phyloP scores from a whole-genome alignment of 2,888 invertebrate genomes.

The Chelonus formosanus region DNA sequence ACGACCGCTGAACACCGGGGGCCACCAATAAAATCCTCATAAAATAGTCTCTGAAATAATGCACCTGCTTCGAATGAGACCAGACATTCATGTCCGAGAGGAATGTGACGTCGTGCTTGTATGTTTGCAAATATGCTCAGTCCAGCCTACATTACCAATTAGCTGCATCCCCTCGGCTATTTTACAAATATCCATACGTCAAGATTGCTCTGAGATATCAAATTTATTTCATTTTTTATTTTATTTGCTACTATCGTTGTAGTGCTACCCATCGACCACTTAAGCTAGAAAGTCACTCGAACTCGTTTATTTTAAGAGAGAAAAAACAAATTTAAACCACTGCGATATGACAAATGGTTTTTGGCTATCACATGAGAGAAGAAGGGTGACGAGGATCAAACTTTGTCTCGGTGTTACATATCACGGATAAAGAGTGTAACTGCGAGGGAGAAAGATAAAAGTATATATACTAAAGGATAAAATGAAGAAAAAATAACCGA shows the following conservation, averaged over 20 bases:
- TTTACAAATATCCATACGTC: no score
- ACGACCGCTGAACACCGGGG: constrained; percentile 62
- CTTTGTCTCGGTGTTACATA: constrained; percentile 19
- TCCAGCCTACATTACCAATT: constrained; percentile 6
- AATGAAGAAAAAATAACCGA: constrained; percentile 34
- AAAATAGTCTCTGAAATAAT: constrained; percentile 58
- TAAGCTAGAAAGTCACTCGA: constrained; percentile 24
- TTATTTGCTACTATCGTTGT: not conserved
- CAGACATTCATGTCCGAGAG: not conserved
- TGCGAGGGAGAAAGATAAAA: constrained; percentile 18
- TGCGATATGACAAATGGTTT: constrained; percentile 61
- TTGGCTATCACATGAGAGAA: constrained; percentile 46
- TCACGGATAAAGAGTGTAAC: constrained; percentile 14
- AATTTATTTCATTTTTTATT: not conserved
- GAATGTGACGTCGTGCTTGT: not conserved
- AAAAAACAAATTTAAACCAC: constrained; percentile 53
- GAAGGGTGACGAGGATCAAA: constrained; percentile 30
- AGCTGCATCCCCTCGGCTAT: constrained; percentile 1
- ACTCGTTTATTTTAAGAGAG: constrained; percentile 30
- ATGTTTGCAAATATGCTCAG: not conserved
- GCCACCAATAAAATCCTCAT: constrained; percentile 63
- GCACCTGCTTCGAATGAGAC: constrained; percentile 54
- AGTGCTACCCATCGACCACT: constrained; percentile 2
- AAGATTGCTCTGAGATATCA: not conserved
- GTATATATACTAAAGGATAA: not conserved